Evolutionary conservation across 2,797 vertebrate species (phyloP).

Genomic region (Sebastes glaucus): DNA sequence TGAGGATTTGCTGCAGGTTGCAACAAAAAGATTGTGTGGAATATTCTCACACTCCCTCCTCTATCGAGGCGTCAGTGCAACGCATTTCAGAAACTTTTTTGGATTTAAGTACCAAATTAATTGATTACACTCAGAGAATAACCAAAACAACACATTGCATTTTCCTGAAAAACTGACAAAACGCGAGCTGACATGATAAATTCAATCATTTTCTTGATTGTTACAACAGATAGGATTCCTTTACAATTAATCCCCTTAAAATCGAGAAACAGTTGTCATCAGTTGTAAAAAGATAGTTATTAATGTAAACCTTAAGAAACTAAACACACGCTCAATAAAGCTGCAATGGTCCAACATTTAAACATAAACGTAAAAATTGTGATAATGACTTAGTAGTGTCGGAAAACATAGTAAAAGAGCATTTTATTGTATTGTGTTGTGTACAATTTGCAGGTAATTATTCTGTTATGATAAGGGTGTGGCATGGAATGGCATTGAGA

Average conservation of each 20-base stretch:
- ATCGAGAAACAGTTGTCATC: not conserved
- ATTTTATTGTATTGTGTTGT: not conserved
- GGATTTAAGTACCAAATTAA: not conserved
- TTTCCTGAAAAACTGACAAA: not conserved
- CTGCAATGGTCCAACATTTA: not conserved
- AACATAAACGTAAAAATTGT: not conserved
- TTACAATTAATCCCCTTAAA: not conserved
- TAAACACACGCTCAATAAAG: not conserved
- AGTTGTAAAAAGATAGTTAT: not conserved
- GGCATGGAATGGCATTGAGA: not conserved
- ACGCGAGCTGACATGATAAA: not conserved
- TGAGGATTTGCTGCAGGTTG: not conserved
- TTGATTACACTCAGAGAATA: not conserved
- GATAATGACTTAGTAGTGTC: not conserved
- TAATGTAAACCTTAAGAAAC: not conserved
- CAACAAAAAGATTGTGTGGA: not conserved
- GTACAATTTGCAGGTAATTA: not conserved
- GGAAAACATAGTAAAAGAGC: not conserved
- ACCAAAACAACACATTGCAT: not conserved
- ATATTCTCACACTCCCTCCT: not conserved
- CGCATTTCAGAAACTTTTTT: not conserved
- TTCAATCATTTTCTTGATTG: not conserved
- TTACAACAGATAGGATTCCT: not conserved
- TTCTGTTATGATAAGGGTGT: conserved; percentile 23
- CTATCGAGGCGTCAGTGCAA: not conserved